A percentile compares a stretch with the other conserved stretches of the same genome.
phyloP scores from a whole-genome alignment of 2,113 vertebrate genomes.

The Lepus europaeus region DNA sequence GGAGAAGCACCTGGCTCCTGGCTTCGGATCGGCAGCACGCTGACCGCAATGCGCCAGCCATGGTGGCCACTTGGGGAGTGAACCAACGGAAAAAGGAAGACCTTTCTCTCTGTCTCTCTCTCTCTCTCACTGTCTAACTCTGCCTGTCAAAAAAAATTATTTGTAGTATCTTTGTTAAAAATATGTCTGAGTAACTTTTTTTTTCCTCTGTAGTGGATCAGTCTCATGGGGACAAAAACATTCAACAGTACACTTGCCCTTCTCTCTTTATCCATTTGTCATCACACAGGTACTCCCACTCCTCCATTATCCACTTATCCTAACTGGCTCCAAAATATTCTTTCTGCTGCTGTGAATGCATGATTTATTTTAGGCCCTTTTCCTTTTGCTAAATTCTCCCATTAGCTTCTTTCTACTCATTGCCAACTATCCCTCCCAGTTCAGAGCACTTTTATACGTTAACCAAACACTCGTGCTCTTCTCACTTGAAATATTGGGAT shows the following conservation, averaged over 20 bases:
- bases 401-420: background rate
- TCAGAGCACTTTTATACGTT: background rate
- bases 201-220: background rate
- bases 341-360: background rate
- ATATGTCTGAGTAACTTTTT: background rate
- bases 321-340: background rate
- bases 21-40: no score
- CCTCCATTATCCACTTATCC: background rate
- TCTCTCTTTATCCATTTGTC: background rate
- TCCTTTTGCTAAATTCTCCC: background rate
- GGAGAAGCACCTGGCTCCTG: no score
- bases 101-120: no score
- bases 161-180: slow-evolving; percentile 2
- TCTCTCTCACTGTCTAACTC: no score
- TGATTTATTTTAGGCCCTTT: background rate
- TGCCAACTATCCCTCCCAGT: background rate
- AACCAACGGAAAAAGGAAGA: no score
- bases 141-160: background rate
- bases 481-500: background rate
- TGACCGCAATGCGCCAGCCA: no score
- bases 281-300: background rate
- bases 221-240: background rate
- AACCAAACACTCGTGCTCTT: background rate
- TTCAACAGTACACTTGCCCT: background rate
- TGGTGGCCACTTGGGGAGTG: no score